phyloP scores from a whole-genome alignment of 2,113 vertebrate species.

The Sakesphorus luctuosus region DNA sequence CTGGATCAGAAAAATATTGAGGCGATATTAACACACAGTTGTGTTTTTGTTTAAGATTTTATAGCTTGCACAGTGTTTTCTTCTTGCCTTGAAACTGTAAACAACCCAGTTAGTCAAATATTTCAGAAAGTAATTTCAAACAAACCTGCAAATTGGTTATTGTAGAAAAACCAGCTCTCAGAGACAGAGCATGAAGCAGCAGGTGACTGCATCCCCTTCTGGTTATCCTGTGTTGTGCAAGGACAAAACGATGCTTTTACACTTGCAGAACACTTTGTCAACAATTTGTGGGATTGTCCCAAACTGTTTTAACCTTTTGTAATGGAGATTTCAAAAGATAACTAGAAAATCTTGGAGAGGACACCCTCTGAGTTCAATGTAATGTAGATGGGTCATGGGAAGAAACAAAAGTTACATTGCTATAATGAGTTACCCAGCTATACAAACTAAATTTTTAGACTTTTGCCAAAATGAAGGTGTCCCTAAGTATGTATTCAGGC shows the following conservation, averaged over 20 bases:
- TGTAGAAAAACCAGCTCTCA: not conserved
- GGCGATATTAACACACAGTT: not conserved
- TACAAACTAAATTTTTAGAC: not conserved
- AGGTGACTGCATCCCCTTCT: not conserved
- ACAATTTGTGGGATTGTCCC: not conserved
- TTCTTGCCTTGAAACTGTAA: not conserved
- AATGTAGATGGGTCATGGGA: not conserved
- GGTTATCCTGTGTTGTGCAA: not conserved
- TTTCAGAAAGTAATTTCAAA: not conserved
- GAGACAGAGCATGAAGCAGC: not conserved
- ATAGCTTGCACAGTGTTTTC: not conserved
- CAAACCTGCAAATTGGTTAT: not conserved
- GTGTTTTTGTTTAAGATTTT: not conserved
- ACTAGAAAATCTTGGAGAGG: not conserved
- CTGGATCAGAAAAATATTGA: not conserved
- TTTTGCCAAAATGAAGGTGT: not conserved
- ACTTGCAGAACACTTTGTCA: not conserved
- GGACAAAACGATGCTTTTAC: not conserved
- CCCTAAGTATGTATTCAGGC: not conserved
- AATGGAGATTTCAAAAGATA: not conserved
- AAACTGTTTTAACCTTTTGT: not conserved
- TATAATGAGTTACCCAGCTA: not conserved
- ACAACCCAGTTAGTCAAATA: not conserved
- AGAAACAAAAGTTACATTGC: not conserved
- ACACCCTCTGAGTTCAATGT: not conserved